Conservation (phyloP, 2,797 vertebrate genomes). For the Labeo calbasu region DNA sequence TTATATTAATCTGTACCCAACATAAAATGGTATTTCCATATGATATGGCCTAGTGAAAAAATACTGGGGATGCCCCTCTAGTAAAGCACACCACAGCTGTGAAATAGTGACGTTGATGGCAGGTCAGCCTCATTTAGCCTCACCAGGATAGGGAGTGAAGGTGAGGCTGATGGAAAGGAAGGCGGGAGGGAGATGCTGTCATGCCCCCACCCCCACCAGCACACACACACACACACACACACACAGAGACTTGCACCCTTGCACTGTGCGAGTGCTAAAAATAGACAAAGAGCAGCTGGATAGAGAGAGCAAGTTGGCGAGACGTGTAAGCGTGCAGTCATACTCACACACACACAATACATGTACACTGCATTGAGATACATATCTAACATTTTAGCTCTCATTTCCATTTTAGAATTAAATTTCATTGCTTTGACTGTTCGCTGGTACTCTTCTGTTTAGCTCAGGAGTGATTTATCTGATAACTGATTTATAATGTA, state of each 20-base stretch:
- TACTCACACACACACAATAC: slow-evolving; percentile 41
- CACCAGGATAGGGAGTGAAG: slow-evolving; percentile 74
- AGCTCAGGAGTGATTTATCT: background rate
- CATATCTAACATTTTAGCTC: slow-evolving; percentile 65
- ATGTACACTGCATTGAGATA: slow-evolving; percentile 59
- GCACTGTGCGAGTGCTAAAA: slow-evolving; percentile 75
- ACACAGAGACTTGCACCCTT: slow-evolving; percentile 53
- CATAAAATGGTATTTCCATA: slow-evolving; percentile 35
- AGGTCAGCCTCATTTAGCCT: slow-evolving; percentile 75
- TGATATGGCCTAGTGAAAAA: slow-evolving; percentile 41
- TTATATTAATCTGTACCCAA: slow-evolving; percentile 15
- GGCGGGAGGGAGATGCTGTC: slow-evolving; percentile 43
- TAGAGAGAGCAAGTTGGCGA: slow-evolving; percentile 73
- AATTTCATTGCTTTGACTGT: slow-evolving; percentile 67
- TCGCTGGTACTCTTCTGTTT: slow-evolving; percentile 41
- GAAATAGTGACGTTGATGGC: slow-evolving; percentile 67
- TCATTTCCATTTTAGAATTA: slow-evolving; percentile 59
- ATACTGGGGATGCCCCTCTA: slow-evolving; percentile 72
- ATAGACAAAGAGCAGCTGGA: slow-evolving; percentile 84
- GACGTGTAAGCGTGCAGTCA: slow-evolving; percentile 54
- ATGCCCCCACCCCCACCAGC: slow-evolving; percentile 58
- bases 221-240: slow-evolving; percentile 30
- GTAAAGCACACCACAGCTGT: slow-evolving; percentile 58
- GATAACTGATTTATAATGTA: background rate
- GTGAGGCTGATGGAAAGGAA: slow-evolving; percentile 70